Evolutionary conservation across 2,797 vertebrate genomes (phyloP), one percentile per base, ranked within the genome.

Genomic region (Garrulus glandarius): DNA sequence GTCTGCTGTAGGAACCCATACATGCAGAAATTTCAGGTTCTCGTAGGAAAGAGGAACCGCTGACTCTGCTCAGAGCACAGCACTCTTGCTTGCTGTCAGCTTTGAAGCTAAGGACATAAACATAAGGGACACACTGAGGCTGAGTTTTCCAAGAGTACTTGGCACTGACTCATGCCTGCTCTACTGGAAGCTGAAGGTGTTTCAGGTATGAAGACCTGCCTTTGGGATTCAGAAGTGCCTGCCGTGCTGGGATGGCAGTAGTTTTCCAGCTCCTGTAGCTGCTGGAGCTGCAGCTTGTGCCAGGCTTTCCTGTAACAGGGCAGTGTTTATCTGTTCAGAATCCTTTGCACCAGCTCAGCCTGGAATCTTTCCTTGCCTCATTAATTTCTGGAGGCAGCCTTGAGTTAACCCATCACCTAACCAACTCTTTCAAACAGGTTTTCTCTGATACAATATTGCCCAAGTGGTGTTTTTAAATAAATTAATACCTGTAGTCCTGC

Each of bases 31-130:
- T 30, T 23, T 47, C 1, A 3, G 65, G 17, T 59, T 59, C 36
- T 49, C 0, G 0, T 2, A 44, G 61, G 59, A 46, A 69, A 64
- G 55, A 55, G 50, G 65, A 79, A 4, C 4, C 26, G 22, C 56
- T 16, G 17, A 9, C 20, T 37, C 55, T 24, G 43, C 57, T 56
- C 1, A 0, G 44, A 23, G 52, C 67, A 15, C 29, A 13, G 52
- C 0, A 0, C 37, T 69, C 75, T 34, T 7, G 29, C 72, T 72
- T 0, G 0, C 53, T 20, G n/a, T 23, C 67, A n/a, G 61, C 46
- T 61, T 77, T 50, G 22, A 55, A 13, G 34, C 43, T 46, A 70
- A 53, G 37, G 32, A 44, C 24, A 9, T 32, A 68, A 94, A 61
- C 29, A 8, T 16, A 71, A 82, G 64, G 15, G 47, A 43, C 34